Base-by-base conservation (phyloP, 1,140 invertebrate species). In the Diorhabda elongata region DNA sequence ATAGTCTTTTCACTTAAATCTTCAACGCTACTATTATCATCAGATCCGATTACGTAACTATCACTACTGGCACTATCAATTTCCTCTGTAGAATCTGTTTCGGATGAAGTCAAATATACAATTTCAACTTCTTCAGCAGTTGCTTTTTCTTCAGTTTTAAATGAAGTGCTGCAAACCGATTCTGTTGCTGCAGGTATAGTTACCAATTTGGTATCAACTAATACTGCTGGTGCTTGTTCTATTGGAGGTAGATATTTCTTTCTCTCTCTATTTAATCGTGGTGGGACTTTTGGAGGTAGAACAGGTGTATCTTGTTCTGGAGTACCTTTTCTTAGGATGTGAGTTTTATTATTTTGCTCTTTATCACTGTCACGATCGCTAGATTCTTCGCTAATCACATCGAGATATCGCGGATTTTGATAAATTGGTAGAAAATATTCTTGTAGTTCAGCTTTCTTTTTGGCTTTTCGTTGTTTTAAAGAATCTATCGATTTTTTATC, bases 331-430 rank as follows among this genome's bases (percentile, higher is more conserved):
- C 75, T 77, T 3, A 74, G 57, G 63, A 75, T 70, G 7, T 44
- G 60, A 41, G 69, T 69, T 4, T 64, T 7, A 58, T 52, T 61
- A 7, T 57, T 59, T n/a, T 73, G 61, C 77, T 83, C 73, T 75
- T 80, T 76, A 77, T 82, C 72, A 75, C 83, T 83, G 71, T 87
- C 82, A 80, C 89, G 79, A 78, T 78, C 70, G 80, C 84, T 88
- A 3, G 83, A 84, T 80, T 90, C 89, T 77, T 91, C 89, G 73
- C 87, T 85, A 73, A 91, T 91, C 2, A 89, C 88, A 69, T 88
- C 87, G 67, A 91, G 82, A 64, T 83, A 86, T 75, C 88, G 83
- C 41, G 85, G 85, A 69, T 85, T 83, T 58, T 85, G 82, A 9
- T 82, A 76, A 44, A 84, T 79, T 11, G 85, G 83, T 3, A 82